These are phyloP conservation scores for Zapornia atra DNA, from an alignment of 2,113 vertebrate species.

Conservation along the genomic window DNA sequence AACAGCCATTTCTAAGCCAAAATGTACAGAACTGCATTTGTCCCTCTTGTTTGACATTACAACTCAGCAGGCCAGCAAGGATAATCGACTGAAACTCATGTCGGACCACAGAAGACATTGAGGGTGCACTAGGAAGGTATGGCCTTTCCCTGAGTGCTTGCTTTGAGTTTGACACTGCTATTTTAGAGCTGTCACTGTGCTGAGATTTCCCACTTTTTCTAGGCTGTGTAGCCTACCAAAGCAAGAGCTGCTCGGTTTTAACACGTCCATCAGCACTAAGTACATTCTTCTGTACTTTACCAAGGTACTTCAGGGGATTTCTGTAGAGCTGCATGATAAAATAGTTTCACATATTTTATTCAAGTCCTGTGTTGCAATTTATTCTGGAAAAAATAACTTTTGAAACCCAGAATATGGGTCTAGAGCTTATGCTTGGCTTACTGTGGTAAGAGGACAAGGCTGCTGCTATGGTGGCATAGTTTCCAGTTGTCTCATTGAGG, in stretches of 20 bases:
- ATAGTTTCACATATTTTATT: not conserved
- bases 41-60: not conserved
- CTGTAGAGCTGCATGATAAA: not conserved
- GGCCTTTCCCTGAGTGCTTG: not conserved
- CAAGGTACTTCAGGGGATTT: not conserved
- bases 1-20: not conserved
- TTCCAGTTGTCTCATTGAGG: not conserved
- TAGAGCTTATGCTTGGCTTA: not conserved
- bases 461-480: not conserved
- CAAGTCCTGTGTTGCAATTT: not conserved
- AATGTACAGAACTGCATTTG: not conserved
- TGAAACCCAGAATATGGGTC: not conserved
- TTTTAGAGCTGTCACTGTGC: not conserved
- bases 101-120: not conserved
- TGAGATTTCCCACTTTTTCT: not conserved
- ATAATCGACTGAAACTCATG: not conserved
- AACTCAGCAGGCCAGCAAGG: not conserved
- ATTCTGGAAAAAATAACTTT: not conserved
- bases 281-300: not conserved
- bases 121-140: not conserved
- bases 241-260: not conserved
- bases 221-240: not conserved
- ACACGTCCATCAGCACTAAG: not conserved
- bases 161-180: not conserved
- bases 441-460: not conserved